These are phyloP conservation scores for Diachasma alloeum DNA, from an alignment of 1,140 invertebrate species.

Conservation along the genomic window DNA sequence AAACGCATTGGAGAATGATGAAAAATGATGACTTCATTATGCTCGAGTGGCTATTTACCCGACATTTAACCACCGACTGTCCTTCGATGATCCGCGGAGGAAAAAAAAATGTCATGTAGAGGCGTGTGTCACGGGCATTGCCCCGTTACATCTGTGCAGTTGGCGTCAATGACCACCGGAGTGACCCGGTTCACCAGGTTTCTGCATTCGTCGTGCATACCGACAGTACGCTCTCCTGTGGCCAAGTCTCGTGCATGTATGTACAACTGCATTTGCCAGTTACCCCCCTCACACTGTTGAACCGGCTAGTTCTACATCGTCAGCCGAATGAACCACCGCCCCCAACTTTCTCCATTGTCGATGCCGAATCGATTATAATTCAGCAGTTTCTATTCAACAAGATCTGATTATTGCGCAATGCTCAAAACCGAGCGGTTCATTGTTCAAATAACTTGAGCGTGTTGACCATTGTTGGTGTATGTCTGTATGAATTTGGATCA, in stretches of 20 bases:
- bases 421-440: neutral
- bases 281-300: neutral
- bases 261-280: neutral
- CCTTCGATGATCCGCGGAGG: neutral
- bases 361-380: neutral
- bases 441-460: neutral
- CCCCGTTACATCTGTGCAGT: conserved; percentile 7
- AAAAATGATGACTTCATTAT: neutral
- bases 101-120: neutral
- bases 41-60: neutral
- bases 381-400: neutral
- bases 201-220: conserved; percentile 4
- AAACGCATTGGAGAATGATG: too few relatives aligned
- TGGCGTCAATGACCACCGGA: conserved; percentile 4
- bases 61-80: neutral
- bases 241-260: neutral
- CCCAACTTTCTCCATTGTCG: conserved; percentile 7
- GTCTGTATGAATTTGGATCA: neutral
- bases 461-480: neutral
- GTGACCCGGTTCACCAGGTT: conserved; percentile 8
- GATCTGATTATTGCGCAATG: neutral
- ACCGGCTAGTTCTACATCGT: neutral
- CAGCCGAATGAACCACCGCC: neutral
- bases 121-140: conserved; percentile 7
- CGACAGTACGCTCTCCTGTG: neutral